Conservation (phyloP, 2,113 vertebrate genomes). For the Dromas ardeola region DNA sequence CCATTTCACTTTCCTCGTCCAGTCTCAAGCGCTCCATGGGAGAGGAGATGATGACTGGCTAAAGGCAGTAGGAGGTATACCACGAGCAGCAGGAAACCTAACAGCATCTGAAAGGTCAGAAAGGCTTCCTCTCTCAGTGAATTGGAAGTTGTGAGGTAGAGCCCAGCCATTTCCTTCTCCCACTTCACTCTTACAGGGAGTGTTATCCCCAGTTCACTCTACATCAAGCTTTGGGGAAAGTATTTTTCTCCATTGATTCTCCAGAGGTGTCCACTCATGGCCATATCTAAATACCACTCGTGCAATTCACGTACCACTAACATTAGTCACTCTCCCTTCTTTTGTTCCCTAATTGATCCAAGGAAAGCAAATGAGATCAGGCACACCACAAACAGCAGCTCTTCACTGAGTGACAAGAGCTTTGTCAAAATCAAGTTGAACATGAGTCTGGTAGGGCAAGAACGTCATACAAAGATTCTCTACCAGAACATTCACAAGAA, state of each 20-base stretch:
- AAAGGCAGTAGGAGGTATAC: neutral
- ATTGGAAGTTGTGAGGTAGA: neutral
- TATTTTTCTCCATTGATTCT: neutral
- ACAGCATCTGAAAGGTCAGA: neutral
- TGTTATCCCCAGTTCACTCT: neutral
- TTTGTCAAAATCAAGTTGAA: neutral
- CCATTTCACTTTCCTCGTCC: neutral
- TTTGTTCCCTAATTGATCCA: neutral
- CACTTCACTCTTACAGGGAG: neutral
- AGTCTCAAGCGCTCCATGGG: neutral
- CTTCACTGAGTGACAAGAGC: neutral
- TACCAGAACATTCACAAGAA: neutral
- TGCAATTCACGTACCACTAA: neutral
- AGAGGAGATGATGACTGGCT: neutral
- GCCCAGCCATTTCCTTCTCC: neutral
- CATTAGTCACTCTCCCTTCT: neutral
- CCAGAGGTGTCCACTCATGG: neutral
- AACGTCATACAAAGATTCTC: neutral
- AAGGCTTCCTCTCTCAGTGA: neutral
- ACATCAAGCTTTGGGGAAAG: neutral
- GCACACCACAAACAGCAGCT: neutral
- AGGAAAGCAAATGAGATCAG: neutral
- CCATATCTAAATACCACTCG: neutral
- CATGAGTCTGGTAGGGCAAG: neutral
- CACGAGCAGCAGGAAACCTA: neutral